These are phyloP conservation scores for Setipinna tenuifilis DNA, from an alignment of 2,797 vertebrate genomes.

Conservation along the genomic window DNA sequence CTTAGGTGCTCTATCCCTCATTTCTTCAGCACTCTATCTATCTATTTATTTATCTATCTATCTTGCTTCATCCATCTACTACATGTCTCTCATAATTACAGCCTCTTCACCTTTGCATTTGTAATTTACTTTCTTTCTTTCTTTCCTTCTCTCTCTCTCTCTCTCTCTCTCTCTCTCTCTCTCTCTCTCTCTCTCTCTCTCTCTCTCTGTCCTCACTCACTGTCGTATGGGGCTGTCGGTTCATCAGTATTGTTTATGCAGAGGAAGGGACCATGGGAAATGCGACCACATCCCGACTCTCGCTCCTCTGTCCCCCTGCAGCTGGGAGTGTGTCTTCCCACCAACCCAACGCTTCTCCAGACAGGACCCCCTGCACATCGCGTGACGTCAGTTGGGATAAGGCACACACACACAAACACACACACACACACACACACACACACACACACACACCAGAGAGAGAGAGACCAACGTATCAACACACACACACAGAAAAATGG, in stretches of 20 bases:
- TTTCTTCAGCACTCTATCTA: neutral
- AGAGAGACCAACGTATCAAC: too few species aligned
- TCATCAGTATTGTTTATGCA: slow-evolving; percentile 44
- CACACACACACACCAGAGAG: too few species aligned
- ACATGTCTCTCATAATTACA: too few species aligned
- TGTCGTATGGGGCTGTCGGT: slow-evolving; percentile 7
- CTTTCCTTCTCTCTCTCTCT: neutral
- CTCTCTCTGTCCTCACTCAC: neutral
- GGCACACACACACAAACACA: neutral
- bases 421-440: too few species aligned
- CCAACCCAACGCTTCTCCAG: slow-evolving; percentile 43
- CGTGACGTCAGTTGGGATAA: slow-evolving; percentile 46
- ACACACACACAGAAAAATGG: too few species aligned
- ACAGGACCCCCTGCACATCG: slow-evolving; percentile 45
- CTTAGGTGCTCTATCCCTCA: neutral
- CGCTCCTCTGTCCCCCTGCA: slow-evolving; percentile 33
- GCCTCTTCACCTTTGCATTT: too few species aligned
- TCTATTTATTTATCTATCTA: neutral
- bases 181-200: neutral
- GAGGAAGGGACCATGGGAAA: slow-evolving; percentile 51
- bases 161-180: neutral
- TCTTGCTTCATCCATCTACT: neutral
- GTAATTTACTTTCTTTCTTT: neutral
- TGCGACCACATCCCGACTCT: slow-evolving; percentile 38
- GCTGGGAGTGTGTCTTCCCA: slow-evolving; percentile 41